phyloP scores from a whole-genome alignment of 2,888 invertebrate genomes.

The Drosophila meridionalis region DNA sequence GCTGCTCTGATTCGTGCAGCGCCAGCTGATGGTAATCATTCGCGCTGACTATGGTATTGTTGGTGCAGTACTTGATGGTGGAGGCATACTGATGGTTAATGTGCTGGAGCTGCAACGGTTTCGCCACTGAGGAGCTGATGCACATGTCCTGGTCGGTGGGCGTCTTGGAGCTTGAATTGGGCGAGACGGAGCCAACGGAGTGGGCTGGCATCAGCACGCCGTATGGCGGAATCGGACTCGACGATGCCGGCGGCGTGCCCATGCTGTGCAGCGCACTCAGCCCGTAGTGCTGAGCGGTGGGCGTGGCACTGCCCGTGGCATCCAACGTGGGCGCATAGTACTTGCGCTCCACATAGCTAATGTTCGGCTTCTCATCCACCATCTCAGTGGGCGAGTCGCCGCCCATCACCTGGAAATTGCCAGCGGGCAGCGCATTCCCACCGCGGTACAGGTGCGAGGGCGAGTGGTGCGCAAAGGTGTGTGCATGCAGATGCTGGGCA shows the following conservation, averaged over 20 bases:
- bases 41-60: slow-evolving; percentile 79
- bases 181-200: slow-evolving; percentile 75
- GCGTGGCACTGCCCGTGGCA: slow-evolving; percentile 51
- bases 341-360: slow-evolving; percentile 82
- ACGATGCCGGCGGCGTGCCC: slow-evolving; percentile 77
- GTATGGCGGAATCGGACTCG: slow-evolving; percentile 74
- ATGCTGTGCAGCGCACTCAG: slow-evolving; percentile 70
- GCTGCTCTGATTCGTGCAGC: slow-evolving; percentile 62
- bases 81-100: slow-evolving; percentile 83
- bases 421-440: slow-evolving; percentile 71
- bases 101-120: slow-evolving; percentile 63
- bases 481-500: slow-evolving; percentile 44
- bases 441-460: slow-evolving; percentile 73
- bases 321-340: slow-evolving; percentile 75
- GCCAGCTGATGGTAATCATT: slow-evolving; percentile 68
- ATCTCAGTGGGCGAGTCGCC: slow-evolving; percentile 80
- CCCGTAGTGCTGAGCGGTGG: slow-evolving; percentile 67
- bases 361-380: slow-evolving; percentile 82
- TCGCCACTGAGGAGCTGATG: slow-evolving; percentile 50
- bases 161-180: slow-evolving; percentile 69
- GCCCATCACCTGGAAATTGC: slow-evolving; percentile 78
- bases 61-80: slow-evolving; percentile 84
- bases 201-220: slow-evolving; percentile 67
- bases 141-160: slow-evolving; percentile 77
- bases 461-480: slow-evolving; percentile 50